Conservation (phyloP, 2,797 vertebrate species). For the Alca torda region DNA sequence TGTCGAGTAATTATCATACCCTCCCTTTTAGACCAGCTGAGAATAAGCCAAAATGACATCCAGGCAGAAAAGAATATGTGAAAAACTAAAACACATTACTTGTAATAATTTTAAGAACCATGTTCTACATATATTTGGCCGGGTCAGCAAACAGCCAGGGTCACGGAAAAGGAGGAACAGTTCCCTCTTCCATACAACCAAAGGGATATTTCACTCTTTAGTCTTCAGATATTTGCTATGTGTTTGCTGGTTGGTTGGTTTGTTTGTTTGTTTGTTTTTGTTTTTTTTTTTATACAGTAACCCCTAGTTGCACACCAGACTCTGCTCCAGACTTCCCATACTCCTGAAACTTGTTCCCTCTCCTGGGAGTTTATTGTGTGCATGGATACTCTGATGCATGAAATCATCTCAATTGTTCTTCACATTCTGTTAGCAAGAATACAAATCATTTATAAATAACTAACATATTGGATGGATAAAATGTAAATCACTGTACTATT, state of each 20-base stretch:
- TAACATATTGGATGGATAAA: neutral
- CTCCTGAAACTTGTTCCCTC: neutral
- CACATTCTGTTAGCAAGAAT: neutral
- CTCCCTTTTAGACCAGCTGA: neutral
- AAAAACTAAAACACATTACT: neutral
- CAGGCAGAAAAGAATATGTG: neutral
- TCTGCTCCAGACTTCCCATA: neutral
- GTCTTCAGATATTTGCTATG: neutral
- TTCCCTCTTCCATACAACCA: neutral
- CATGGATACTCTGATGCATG: neutral
- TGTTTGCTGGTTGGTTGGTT: neutral
- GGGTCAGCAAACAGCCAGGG: neutral
- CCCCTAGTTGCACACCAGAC: neutral
- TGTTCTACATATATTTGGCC: neutral
- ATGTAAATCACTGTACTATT: neutral
- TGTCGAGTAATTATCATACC: neutral
- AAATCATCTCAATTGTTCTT: conserved; percentile 6
- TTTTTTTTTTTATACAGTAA: neutral
- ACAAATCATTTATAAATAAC: neutral
- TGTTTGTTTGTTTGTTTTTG: too few relatives aligned
- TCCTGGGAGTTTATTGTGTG: neutral
- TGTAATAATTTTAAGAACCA: neutral
- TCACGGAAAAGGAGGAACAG: neutral
- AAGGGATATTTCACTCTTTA: neutral
- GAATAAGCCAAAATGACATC: neutral